A percentile compares a stretch with the other conserved stretches of the same genome.
Evolutionary conservation across 2,888 invertebrate species (phyloP).

Genomic region (Gasteruption jaculator): DNA sequence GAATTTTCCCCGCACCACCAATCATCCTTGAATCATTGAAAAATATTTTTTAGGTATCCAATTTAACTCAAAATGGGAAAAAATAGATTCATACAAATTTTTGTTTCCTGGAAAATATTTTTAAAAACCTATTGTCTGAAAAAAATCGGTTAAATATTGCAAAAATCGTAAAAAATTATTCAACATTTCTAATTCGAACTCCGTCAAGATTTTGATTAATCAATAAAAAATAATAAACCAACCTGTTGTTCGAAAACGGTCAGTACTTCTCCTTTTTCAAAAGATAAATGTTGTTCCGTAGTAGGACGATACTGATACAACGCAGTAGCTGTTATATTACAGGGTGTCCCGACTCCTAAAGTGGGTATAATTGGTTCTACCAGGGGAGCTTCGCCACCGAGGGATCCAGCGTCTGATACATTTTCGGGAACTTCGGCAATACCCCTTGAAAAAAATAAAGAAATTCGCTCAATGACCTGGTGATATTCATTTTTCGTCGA

Average conservation of each 20-base stretch:
- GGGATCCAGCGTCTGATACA: constrained; percentile 53
- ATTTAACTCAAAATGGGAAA: too few relatives aligned
- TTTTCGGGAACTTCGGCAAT: constrained; percentile 72
- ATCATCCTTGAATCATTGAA: constrained; percentile 55
- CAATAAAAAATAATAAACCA: constrained; percentile 10
- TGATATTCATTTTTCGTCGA: neutral
- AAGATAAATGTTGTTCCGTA: constrained; percentile 59
- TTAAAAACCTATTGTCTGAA: neutral
- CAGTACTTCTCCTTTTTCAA: constrained; percentile 60
- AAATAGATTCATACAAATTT: constrained; percentile 2
- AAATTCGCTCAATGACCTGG: neutral
- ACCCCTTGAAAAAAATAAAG: constrained; percentile 53
- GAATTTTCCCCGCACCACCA: constrained; percentile 62
- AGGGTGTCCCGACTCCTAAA: constrained; percentile 45
- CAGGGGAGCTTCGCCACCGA: constrained; percentile 43
- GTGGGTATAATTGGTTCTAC: constrained; percentile 43
- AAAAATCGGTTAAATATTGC: too few relatives aligned
- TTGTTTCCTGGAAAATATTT: neutral
- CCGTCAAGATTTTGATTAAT: neutral
- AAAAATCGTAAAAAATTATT: neutral
- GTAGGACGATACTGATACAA: constrained; percentile 60
- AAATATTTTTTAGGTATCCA: too few relatives aligned
- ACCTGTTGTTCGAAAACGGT: constrained; percentile 58
- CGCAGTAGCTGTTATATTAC: constrained; percentile 54
- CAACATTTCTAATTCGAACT: neutral